Percentiles rank a stretch among this genome's conserved stretches.
Evolutionary conservation across 2,888 invertebrate species (phyloP).

Genomic region (Drosophila borborema): DNA sequence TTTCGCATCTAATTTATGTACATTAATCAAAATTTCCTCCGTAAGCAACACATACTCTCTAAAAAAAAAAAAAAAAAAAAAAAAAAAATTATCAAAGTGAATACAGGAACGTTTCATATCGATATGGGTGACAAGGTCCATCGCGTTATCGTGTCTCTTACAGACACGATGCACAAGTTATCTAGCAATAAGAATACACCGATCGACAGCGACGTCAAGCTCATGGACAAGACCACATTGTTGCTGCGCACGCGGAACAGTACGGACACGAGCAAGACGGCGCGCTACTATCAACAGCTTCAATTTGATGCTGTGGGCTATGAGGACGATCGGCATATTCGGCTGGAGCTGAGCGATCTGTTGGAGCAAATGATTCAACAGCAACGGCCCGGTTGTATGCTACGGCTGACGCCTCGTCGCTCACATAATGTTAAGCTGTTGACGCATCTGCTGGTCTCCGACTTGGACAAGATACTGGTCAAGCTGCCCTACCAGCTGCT

Average conservation of each 20-base stretch:
- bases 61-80: background rate
- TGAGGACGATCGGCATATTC: conserved; percentile 59
- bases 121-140: conserved; percentile 52
- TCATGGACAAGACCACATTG: conserved; percentile 52
- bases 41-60: conserved; percentile 4
- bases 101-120: conserved; percentile 1
- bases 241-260: conserved; percentile 37
- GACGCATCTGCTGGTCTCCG: conserved; percentile 64
- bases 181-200: conserved; percentile 19
- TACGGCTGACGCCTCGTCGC: conserved; percentile 59
- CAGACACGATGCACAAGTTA: conserved; percentile 46
- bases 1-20: background rate
- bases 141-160: conserved; percentile 60
- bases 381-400: conserved; percentile 53
- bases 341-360: conserved; percentile 49
- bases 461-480: conserved; percentile 65
- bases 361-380: conserved; percentile 57
- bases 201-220: conserved; percentile 44
- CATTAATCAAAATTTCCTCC: conserved; percentile 26
- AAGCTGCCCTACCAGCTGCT: conserved; percentile 43
- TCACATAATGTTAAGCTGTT: conserved; percentile 58
- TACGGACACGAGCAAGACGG: background rate
- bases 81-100: background rate
- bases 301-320: conserved; percentile 76
- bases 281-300: conserved; percentile 54